Evolutionary conservation across 2,113 vertebrate species (phyloP), one percentile per base, ranked within the genome.

Genomic region (Panthera uncia): DNA sequence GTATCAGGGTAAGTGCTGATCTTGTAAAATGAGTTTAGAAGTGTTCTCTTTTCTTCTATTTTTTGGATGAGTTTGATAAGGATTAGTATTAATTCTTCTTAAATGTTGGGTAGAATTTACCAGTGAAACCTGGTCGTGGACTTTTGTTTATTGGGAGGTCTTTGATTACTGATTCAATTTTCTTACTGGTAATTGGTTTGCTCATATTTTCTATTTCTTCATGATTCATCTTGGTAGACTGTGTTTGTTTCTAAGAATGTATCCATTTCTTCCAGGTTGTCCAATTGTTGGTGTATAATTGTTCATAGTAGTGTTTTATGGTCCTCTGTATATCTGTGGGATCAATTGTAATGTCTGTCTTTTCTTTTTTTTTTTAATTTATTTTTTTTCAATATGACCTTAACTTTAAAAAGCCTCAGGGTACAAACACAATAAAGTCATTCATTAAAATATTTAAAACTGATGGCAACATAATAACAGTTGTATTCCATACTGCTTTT

Each of bases 381-480:
- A 29, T 50, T 16, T 5, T 68, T 89, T 71, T 79, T 76, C 31
- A 92, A 31, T 68, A 79, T 41, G 33, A 19, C n/a, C 36, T 52
- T 55, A 96, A 81, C 18, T 73, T 93, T 57, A 81, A 86, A 95
- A 91, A 52, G 2, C 91, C 50, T 78, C 65, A 29, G 52, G 69
- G 50, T 48, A 81, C 27, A 88, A 94, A 69, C 7, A 86, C 65
- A 71, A 95, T 71, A 92, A 97, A 87, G 31, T n/a, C 15, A 96
- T 91, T 95, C 31, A 92, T 94, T 94, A 96, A 96, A 95, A 88
- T 95, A 78, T 79, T 89, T 55, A 92, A 21, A 96, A 94, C 15
- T 19, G 50, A 91, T 84, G 87, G 41, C 57, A 94, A 89, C 18
- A n/a, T 68, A 84, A 78, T 88, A 48, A 48, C 19, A 86, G 65